phyloP scores from a whole-genome alignment of 2,888 invertebrate genomes.

The Ganaspis brasiliensis region DNA sequence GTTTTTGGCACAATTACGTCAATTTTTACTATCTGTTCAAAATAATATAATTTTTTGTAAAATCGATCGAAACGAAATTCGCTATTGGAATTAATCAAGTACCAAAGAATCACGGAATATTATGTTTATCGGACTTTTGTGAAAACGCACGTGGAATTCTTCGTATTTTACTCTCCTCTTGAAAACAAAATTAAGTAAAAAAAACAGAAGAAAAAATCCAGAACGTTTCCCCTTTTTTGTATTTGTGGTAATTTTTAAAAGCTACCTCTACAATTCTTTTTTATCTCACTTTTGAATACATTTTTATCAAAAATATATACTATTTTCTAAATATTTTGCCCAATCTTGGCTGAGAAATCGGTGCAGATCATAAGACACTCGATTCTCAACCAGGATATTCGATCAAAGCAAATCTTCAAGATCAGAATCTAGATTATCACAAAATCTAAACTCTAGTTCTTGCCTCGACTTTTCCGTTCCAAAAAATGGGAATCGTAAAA shows the following conservation, averaged over 20 bases:
- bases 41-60: background rate
- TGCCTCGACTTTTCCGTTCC: slow-evolving; percentile 45
- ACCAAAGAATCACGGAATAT: slow-evolving; percentile 53
- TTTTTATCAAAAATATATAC: slow-evolving; percentile 78
- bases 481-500: slow-evolving; percentile 17
- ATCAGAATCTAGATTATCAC: slow-evolving; percentile 78
- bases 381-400: slow-evolving; percentile 79
- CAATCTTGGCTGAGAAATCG: slow-evolving; percentile 60
- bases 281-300: slow-evolving; percentile 67
- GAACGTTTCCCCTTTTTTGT: slow-evolving; percentile 48
- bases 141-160: slow-evolving; percentile 51
- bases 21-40: background rate
- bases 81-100: slow-evolving; percentile 27
- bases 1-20: too few relatives aligned
- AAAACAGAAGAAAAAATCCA: slow-evolving; percentile 52
- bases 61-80: slow-evolving; percentile 4
- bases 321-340: slow-evolving; percentile 46
- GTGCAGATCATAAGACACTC: slow-evolving; percentile 70
- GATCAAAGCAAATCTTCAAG: slow-evolving; percentile 79
- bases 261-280: slow-evolving; percentile 55
- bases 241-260: slow-evolving; percentile 28
- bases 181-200: slow-evolving; percentile 29
- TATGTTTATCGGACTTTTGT: slow-evolving; percentile 63
- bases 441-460: slow-evolving; percentile 53
- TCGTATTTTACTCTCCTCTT: slow-evolving; percentile 37